A percentile compares a stretch with the other conserved stretches of the same genome.
phyloP scores from a whole-genome alignment of 64 coral and sea anemone species.

The Montipora foliosa region DNA sequence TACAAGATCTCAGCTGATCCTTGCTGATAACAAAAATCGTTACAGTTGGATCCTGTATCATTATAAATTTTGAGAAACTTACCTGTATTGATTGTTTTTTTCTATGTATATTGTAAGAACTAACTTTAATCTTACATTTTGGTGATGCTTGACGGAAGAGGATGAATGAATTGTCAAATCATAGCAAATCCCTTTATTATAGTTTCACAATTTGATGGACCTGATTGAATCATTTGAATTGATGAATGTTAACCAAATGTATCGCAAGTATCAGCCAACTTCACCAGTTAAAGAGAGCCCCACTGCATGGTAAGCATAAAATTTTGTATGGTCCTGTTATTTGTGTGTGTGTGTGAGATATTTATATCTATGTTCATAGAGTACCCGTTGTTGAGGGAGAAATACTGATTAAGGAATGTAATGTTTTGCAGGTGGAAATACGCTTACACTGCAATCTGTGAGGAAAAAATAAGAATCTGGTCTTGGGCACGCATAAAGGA shows the following conservation, averaged over 20 bases:
- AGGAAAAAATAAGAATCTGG: constrained; percentile 88
- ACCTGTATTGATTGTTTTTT: too few relatives aligned
- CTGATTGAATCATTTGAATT: constrained; percentile 92
- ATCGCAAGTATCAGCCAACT: constrained; percentile 89
- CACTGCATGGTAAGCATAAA: constrained; percentile 6
- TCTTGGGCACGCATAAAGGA: constrained; percentile 86
- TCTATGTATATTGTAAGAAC: too few relatives aligned
- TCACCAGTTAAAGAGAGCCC: neutral
- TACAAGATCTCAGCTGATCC: neutral
- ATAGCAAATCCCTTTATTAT: too few relatives aligned
- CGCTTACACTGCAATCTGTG: constrained; percentile 82
- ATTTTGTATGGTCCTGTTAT: neutral
- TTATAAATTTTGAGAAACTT: too few relatives aligned
- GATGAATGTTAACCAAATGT: constrained; percentile 87
- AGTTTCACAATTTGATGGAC: constrained; percentile 98
- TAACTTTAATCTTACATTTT: too few relatives aligned
- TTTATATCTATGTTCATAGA: neutral
- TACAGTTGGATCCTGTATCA: too few relatives aligned
- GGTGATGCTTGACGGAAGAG: too few relatives aligned
- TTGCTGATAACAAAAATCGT: neutral
- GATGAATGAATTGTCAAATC: too few relatives aligned
- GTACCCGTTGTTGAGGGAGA: neutral
- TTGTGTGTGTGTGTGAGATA: neutral
- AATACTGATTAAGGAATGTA: neutral
- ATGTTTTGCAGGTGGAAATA: constrained; percentile 85